These are phyloP conservation scores for Spheniscus mendiculus DNA, from an alignment of 2,113 vertebrate species.

Conservation along the genomic window DNA sequence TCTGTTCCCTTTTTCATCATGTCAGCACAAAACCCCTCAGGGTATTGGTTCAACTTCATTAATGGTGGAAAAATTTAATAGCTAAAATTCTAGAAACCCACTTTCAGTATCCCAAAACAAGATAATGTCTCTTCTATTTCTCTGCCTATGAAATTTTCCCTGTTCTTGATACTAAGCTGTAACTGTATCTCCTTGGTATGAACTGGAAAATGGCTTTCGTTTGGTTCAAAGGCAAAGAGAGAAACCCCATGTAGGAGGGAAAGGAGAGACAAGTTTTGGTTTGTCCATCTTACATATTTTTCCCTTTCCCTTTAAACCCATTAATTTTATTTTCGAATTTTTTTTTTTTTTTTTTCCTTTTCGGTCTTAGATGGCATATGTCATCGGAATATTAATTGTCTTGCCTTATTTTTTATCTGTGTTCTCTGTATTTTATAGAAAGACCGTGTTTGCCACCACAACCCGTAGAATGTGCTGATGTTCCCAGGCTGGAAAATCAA, in stretches of 20 bases:
- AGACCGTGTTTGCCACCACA: neutral
- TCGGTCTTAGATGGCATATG: neutral
- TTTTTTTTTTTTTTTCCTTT: neutral
- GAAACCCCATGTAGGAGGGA: neutral
- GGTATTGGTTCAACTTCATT: neutral
- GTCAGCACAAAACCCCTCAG: neutral
- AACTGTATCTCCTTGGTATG: neutral
- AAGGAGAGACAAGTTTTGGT: neutral
- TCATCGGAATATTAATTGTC: neutral
- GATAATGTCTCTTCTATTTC: neutral
- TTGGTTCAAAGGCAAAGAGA: neutral
- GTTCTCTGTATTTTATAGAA: conserved; percentile 8
- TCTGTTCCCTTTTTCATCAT: neutral
- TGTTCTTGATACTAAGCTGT: neutral
- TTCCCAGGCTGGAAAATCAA: neutral
- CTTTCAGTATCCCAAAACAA: neutral
- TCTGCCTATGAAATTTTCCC: neutral
- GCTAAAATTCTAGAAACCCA: neutral
- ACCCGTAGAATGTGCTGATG: neutral
- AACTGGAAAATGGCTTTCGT: neutral
- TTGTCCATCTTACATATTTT: neutral
- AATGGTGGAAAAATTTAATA: neutral
- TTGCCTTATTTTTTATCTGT: neutral
- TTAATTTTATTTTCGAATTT: neutral
- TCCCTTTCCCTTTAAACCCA: neutral